phyloP scores from a whole-genome alignment of 2,888 invertebrate genomes.

The Meliscaeva auricollis region DNA sequence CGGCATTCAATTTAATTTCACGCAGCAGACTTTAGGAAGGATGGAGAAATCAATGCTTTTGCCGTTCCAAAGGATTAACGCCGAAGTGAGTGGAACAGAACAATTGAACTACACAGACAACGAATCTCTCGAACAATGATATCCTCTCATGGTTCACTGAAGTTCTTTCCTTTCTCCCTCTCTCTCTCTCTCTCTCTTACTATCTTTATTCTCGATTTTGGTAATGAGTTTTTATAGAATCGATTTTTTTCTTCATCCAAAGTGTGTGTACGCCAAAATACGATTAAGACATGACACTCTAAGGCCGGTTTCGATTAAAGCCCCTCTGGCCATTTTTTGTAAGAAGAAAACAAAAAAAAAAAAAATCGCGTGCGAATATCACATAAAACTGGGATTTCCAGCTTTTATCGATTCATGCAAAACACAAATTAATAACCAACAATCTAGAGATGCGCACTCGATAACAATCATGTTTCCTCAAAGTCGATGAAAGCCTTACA shows the following conservation, averaged over 20 bases:
- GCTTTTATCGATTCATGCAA: constrained; percentile 72
- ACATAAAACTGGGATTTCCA: constrained; percentile 64
- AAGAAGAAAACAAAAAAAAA: background rate
- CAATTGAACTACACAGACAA: constrained; percentile 52
- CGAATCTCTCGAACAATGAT: constrained; percentile 25
- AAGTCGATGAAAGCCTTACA: constrained; percentile 64
- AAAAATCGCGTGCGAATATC: constrained; percentile 64
- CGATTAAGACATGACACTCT: constrained; percentile 57
- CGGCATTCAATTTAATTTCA: constrained; percentile 61
- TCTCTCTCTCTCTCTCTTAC: no score
- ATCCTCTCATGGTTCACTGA: constrained; percentile 42
- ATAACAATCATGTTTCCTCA: constrained; percentile 66
- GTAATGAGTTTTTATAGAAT: constrained; percentile 30
- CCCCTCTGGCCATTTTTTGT: constrained; percentile 20
- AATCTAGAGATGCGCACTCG: constrained; percentile 52
- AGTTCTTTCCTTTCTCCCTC: background rate
- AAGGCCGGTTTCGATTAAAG: constrained; percentile 15
- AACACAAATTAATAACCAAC: constrained; percentile 70
- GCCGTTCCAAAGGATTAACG: constrained; percentile 67
- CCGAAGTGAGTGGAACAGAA: constrained; percentile 44
- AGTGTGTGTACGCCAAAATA: background rate
- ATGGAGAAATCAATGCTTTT: constrained; percentile 26
- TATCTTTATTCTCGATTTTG: background rate
- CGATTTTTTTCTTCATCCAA: constrained; percentile 2
- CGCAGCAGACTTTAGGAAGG: constrained; percentile 24